Conservation (phyloP, 2,888 invertebrate genomes). For the Epirrhoe tristata region DNA sequence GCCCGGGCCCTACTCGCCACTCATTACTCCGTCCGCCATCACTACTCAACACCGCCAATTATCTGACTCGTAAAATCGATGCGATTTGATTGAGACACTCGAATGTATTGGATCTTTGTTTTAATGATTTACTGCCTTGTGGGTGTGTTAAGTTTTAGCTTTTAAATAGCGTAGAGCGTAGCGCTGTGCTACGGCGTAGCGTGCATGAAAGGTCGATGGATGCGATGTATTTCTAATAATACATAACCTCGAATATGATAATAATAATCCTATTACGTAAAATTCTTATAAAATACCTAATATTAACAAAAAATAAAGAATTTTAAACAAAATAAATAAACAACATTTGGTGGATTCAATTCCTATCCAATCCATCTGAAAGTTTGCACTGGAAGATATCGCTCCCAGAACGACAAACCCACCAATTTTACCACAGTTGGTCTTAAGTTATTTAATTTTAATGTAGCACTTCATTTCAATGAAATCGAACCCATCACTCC, state of each 20-base stretch:
- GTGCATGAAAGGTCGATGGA: slow-evolving; percentile 1
- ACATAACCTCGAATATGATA: not conserved
- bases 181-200: slow-evolving; percentile 20
- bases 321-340: too few species aligned
- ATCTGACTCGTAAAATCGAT: slow-evolving; percentile 44
- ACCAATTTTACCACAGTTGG: too few species aligned
- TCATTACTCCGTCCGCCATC: slow-evolving; percentile 60
- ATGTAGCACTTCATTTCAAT: too few species aligned
- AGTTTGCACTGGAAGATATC: too few species aligned
- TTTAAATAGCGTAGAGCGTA: slow-evolving; percentile 8
- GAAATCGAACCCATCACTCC: too few species aligned
- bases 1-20: slow-evolving; percentile 40
- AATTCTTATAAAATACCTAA: too few species aligned
- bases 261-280: too few species aligned
- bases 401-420: too few species aligned
- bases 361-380: too few species aligned
- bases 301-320: too few species aligned
- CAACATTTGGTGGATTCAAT: too few species aligned
- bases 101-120: slow-evolving; percentile 18
- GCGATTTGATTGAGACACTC: slow-evolving; percentile 35
- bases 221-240: not conserved
- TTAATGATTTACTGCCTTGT: not conserved
- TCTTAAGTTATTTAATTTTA: too few species aligned
- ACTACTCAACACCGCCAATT: slow-evolving; percentile 57
- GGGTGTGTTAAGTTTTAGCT: not conserved